Evolutionary conservation across 2,888 invertebrate genomes (phyloP).

Genomic region (Apodemia mormo): DNA sequence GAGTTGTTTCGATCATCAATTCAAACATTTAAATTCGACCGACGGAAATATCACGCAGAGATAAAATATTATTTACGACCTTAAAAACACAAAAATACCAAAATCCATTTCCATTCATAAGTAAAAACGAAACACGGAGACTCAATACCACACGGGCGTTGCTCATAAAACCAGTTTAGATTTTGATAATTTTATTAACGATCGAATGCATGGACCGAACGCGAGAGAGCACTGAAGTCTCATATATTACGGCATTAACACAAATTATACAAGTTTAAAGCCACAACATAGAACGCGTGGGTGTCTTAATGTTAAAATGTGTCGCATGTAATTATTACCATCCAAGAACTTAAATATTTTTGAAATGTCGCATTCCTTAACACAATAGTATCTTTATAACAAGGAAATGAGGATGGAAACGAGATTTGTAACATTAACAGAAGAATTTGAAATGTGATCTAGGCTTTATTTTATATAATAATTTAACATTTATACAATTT

Average conservation of each 20-base stretch:
- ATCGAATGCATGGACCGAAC: constrained; percentile 71
- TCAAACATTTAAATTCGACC: constrained; percentile 69
- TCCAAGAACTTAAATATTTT: constrained; percentile 78
- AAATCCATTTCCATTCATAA: constrained; percentile 81
- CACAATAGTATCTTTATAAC: constrained; percentile 60
- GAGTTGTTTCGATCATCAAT: constrained; percentile 61
- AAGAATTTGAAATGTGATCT: constrained; percentile 36
- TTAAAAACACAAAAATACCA: constrained; percentile 79
- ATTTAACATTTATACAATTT: constrained; percentile 15
- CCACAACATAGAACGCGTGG: constrained; percentile 77
- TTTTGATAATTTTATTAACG: constrained; percentile 82
- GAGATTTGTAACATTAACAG: constrained; percentile 18
- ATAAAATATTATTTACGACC: constrained; percentile 78
- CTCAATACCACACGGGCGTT: constrained; percentile 67
- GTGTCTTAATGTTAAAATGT: constrained; percentile 79
- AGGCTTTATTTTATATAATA: constrained; percentile 26
- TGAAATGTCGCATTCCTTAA: constrained; percentile 76
- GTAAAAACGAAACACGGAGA: constrained; percentile 60
- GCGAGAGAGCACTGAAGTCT: constrained; percentile 70
- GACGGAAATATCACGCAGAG: constrained; percentile 79
- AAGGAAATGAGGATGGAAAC: constrained; percentile 1
- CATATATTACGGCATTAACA: constrained; percentile 81
- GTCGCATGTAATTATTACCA: constrained; percentile 79
- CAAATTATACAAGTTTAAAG: constrained; percentile 80
- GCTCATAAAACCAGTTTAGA: constrained; percentile 78